These are phyloP conservation scores for Muscina levida DNA, from an alignment of 2,888 invertebrate genomes.

Conservation along the genomic window DNA sequence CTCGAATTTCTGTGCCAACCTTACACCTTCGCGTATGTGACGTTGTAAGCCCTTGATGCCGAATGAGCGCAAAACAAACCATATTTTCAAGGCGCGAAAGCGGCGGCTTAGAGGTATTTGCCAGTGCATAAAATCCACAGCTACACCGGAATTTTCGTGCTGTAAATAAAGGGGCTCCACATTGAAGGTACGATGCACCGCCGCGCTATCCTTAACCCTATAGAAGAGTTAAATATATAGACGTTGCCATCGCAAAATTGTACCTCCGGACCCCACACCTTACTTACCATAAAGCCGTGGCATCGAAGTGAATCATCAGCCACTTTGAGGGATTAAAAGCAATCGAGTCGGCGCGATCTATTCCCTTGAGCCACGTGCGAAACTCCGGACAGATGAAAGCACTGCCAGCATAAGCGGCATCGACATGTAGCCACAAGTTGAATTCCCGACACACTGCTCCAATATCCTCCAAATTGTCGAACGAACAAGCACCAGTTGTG, in stretches of 20 bases:
- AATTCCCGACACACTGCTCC: constrained; percentile 87
- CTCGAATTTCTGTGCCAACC: constrained; percentile 94
- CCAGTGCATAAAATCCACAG: constrained; percentile 99
- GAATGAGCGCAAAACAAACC: constrained; percentile 97
- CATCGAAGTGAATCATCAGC: constrained; percentile 99
- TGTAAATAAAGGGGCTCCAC: constrained; percentile 98
- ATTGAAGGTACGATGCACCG: constrained; percentile 97
- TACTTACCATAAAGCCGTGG: constrained; percentile 97
- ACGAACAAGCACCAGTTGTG: constrained; percentile 97
- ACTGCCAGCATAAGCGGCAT: constrained; percentile 98
- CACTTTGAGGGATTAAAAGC: constrained; percentile 99
- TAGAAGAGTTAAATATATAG: no score
- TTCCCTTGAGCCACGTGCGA: constrained; percentile 92
- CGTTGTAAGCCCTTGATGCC: constrained; percentile 95
- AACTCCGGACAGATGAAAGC: constrained; percentile 98
- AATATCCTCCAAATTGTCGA: constrained; percentile 90
- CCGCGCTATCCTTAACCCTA: constrained; percentile 96
- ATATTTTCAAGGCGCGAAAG: constrained; percentile 95
- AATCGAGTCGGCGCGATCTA: constrained; percentile 95
- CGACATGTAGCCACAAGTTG: constrained; percentile 96
- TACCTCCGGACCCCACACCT: neutral
- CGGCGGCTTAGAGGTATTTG: constrained; percentile 96
- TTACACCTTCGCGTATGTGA: constrained; percentile 95
- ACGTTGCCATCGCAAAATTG: neutral
- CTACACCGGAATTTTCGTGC: constrained; percentile 98